Percentiles rank a stretch among this genome's conserved stretches.
Conservation (phyloP, 2,113 vertebrate genomes). For the Eretmochelys imbricata region DNA sequence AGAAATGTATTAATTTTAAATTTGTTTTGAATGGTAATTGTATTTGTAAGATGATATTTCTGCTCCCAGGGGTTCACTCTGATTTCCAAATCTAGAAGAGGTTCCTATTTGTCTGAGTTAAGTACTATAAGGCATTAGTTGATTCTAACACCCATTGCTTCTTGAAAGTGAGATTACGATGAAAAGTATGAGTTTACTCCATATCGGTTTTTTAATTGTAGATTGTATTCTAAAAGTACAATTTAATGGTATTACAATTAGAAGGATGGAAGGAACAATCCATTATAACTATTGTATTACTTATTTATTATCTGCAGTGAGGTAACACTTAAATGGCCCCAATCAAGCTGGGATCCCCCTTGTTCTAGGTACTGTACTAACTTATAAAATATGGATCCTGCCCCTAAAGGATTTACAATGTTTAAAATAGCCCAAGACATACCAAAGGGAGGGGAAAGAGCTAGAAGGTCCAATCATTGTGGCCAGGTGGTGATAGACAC, state of each 20-base stretch:
- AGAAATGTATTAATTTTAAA: conserved; percentile 78
- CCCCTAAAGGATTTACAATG: not conserved
- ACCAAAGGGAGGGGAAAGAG: not conserved
- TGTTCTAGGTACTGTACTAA: conserved; percentile 1
- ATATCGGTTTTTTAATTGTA: not conserved
- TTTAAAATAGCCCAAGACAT: not conserved
- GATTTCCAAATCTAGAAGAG: conserved; percentile 69
- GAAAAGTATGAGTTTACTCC: not conserved
- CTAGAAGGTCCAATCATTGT: not conserved
- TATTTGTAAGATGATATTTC: conserved; percentile 69
- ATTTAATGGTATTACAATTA: not conserved
- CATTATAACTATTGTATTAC: not conserved
- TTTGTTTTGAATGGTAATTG: conserved; percentile 76
- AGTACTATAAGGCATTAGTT: conserved; percentile 51
- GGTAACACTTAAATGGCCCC: not conserved
- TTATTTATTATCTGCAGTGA: conserved; percentile 39
- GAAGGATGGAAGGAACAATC: not conserved
- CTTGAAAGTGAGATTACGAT: conserved; percentile 5
- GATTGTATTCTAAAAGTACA: conserved; percentile 16
- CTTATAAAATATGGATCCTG: not conserved
- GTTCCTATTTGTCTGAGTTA: conserved; percentile 66
- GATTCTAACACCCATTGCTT: conserved; percentile 8
- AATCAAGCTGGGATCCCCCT: not conserved
- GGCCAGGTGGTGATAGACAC: not conserved
- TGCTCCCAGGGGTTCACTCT: conserved; percentile 67